Evolutionary conservation across 2,113 vertebrate species (phyloP), one percentile per base, ranked within the genome.

Genomic region (Campylomormyrus numenius): DNA sequence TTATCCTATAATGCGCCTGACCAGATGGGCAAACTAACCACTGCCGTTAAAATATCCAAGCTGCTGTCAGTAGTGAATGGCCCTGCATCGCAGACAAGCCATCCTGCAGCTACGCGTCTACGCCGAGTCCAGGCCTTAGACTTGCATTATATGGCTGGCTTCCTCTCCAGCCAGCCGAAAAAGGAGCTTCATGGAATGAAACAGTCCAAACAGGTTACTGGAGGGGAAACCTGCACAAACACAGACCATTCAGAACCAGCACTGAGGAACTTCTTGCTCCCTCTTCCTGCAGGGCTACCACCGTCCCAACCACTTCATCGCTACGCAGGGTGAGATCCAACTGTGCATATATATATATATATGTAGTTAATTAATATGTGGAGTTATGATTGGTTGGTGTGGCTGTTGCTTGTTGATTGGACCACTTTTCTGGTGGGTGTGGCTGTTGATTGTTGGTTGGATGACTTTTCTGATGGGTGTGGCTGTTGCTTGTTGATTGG

Each of bases 301-400:
- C 94, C 96, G 97, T 92, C 98, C 98, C 89, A 99, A 99, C 93
- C 98, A 99, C 94, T 99, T 98, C 96, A 99, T 99, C 90, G 98
- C 98, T 92, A 98, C 98, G 9, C 98, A 99, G 97, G 98, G 98
- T 99, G 95, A 97, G 96, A 21, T 35, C 80, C 80, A 84, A 24
- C 56, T 48, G 53, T 87, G 66, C 21, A 53, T 53, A 0, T 90
- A 31, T 31, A 31, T 31, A 6, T 90, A 45, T 87, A 50, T 91
- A 13, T 85, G 89, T 87, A 53, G 35, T 80, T 39, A 62, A 89
- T 42, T 27, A 8, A 10, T 52, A 31, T 77, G 70, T 85, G n/a
- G 80, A 48, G 42, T 24, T 2, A 48, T 84, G 80, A 84, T 84
- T 84, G 80, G 80, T 46, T n/a, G 19, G 8, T 3, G 45, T 84